Percentiles rank a stretch among this genome's conserved stretches.
phyloP scores from a whole-genome alignment of 2,113 vertebrate genomes.

The Urocynchramus pylzowi region DNA sequence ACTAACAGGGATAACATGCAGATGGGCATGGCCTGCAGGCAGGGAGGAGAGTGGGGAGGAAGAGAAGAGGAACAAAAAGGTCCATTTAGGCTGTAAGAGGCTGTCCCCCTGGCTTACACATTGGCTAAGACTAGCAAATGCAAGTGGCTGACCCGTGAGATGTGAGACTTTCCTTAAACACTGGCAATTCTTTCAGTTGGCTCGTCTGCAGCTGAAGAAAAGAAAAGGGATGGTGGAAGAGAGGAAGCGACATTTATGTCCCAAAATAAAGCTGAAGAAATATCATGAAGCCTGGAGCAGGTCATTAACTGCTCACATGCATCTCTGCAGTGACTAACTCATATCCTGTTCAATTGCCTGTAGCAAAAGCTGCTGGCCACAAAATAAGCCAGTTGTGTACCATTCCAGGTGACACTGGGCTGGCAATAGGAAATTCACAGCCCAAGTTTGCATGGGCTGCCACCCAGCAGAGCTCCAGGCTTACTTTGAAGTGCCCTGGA shows the following conservation, averaged over 20 bases:
- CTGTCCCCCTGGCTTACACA: background rate
- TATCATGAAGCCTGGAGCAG: background rate
- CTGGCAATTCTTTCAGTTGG: background rate
- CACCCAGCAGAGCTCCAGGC: background rate
- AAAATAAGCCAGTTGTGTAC: background rate
- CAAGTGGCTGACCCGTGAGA: background rate
- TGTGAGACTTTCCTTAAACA: background rate
- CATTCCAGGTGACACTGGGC: background rate
- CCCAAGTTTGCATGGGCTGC: background rate
- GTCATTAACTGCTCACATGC: background rate
- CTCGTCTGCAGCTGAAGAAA: background rate
- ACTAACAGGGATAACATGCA: background rate
- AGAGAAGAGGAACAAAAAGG: background rate
- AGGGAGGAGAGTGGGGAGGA: background rate
- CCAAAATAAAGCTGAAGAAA: background rate
- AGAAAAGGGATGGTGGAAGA: background rate
- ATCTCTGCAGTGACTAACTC: background rate
- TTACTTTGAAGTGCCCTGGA: background rate
- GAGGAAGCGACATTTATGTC: background rate
- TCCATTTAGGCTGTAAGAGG: background rate
- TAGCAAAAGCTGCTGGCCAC: background rate
- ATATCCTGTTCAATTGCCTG: background rate
- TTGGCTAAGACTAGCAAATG: background rate
- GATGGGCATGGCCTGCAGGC: background rate
- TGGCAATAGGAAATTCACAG: background rate